Conservation (phyloP, 2,888 invertebrate genomes). For the Physocephala rufipes region DNA sequence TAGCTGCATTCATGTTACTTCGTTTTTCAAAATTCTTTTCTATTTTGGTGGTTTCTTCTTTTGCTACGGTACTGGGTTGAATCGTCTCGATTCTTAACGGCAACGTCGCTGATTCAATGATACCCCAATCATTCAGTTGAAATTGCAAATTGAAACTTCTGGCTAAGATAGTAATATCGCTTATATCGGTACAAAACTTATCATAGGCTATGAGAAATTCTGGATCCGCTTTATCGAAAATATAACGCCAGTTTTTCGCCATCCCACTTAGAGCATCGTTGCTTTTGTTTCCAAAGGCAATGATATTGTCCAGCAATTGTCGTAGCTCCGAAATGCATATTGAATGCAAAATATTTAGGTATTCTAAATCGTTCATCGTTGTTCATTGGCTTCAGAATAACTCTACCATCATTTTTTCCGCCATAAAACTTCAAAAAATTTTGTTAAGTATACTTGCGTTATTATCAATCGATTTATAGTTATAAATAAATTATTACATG, state of each 20-base stretch:
- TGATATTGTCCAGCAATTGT: constrained; percentile 35
- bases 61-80: no score
- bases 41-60: no score
- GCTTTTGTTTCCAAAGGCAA: constrained; percentile 30
- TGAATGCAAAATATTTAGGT: constrained; percentile 37
- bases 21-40: no score
- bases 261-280: constrained; percentile 30
- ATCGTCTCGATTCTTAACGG: no score
- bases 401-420: no score
- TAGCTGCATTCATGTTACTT: not conserved
- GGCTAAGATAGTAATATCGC: constrained; percentile 40
- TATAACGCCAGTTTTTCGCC: constrained; percentile 19
- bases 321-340: constrained; percentile 42
- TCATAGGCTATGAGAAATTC: constrained; percentile 40
- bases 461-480: no score
- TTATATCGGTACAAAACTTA: constrained; percentile 38
- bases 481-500: no score
- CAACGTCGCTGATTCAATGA: constrained; percentile 6
- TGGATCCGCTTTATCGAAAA: constrained; percentile 4
- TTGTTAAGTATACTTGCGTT: no score
- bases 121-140: constrained; percentile 30
- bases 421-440: no score
- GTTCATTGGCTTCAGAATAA: not conserved
- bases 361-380: constrained; percentile 36
- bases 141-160: constrained; percentile 45